A percentile compares a stretch with the other conserved stretches of the same genome.
Conservation (phyloP, 2,797 vertebrate species). For the Vespertilio murinus region DNA sequence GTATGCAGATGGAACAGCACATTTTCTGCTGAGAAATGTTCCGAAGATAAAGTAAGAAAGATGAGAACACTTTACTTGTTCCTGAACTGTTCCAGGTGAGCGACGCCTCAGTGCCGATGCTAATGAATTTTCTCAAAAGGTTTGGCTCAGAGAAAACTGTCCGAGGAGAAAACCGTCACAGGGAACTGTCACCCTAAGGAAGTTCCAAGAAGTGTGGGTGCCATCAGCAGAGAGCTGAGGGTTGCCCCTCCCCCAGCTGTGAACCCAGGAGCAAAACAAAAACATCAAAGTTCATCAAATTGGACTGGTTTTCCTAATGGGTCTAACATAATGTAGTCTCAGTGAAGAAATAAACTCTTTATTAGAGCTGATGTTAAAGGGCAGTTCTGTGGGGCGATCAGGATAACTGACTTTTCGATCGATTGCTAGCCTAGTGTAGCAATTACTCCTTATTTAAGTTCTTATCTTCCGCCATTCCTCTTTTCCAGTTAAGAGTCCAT, state of each 20-base stretch:
- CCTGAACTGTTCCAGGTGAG: constrained; percentile 9
- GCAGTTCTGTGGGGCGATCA: not conserved
- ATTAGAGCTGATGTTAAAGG: not conserved
- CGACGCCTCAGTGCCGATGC: not conserved
- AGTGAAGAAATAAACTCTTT: not conserved
- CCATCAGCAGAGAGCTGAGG: not conserved
- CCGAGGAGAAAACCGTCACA: not conserved
- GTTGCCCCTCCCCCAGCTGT: not conserved
- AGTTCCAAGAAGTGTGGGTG: not conserved
- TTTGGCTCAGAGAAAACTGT: constrained; percentile 30
- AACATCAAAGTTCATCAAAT: not conserved
- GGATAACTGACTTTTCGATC: not conserved
- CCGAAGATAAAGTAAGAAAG: constrained; percentile 31
- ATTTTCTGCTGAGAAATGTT: constrained; percentile 49
- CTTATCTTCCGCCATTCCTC: not conserved
- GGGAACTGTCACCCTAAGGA: not conserved
- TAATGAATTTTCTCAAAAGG: constrained; percentile 32
- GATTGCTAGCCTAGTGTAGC: not conserved
- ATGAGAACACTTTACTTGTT: constrained; percentile 3
- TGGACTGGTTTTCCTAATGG: constrained; percentile 40
- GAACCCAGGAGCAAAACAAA: not conserved
- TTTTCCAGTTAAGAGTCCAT: constrained; percentile 19
- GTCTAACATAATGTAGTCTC: not conserved
- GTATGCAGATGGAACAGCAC: not conserved
- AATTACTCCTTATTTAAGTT: not conserved